phyloP scores from a whole-genome alignment of 2,797 vertebrate species.

The Acanthiza pusilla region DNA sequence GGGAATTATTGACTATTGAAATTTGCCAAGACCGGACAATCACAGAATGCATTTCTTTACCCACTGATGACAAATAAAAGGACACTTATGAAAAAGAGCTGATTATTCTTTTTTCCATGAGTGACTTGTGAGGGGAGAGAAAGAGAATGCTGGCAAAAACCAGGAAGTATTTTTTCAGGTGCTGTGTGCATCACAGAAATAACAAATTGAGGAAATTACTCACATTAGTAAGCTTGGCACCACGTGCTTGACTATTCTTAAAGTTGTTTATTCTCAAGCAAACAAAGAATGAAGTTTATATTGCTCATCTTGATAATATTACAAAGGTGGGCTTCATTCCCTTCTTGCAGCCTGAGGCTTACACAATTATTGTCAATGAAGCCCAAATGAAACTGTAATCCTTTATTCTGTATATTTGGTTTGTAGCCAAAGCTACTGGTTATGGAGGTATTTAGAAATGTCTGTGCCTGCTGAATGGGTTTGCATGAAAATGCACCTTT shows the following conservation, averaged over 20 bases:
- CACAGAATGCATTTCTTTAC: not conserved
- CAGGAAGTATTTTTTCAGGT: constrained; percentile 20
- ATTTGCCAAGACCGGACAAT: not conserved
- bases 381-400: not conserved
- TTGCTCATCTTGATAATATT: not conserved
- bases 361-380: not conserved
- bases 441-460: not conserved
- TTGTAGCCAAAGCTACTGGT: not conserved
- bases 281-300: not conserved
- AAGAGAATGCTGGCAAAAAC: not conserved
- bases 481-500: not conserved
- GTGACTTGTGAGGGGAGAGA: not conserved
- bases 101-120: not conserved
- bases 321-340: not conserved
- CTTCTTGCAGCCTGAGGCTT: not conserved
- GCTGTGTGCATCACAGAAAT: not conserved
- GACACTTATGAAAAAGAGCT: not conserved
- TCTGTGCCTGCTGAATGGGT: not conserved
- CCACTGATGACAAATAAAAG: not conserved
- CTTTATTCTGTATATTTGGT: not conserved
- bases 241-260: not conserved
- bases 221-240: not conserved
- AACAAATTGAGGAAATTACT: constrained; percentile 15
- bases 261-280: not conserved
- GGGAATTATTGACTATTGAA: not conserved